Conservation (phyloP, 2,888 invertebrate genomes). For the Pelosia muscerda region DNA sequence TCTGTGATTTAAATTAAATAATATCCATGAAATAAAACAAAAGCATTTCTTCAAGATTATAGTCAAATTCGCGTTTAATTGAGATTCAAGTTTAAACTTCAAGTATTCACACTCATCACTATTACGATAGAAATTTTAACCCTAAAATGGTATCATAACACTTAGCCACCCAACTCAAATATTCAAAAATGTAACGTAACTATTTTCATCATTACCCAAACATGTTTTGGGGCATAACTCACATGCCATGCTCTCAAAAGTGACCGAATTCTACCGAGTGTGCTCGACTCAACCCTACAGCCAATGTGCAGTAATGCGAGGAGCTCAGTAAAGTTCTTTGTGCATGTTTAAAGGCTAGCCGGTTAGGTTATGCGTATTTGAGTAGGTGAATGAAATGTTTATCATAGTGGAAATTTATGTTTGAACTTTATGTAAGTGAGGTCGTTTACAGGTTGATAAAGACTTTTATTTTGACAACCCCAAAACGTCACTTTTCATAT, state of each 20-base stretch:
- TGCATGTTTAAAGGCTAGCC: conserved; percentile 15
- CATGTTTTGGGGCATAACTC: conserved; percentile 12
- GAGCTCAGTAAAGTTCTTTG: conserved; percentile 18
- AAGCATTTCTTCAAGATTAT: not conserved
- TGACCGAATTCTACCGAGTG: conserved; percentile 12
- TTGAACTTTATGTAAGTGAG: too few species aligned
- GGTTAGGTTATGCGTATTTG: not conserved
- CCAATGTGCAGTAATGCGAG: conserved; percentile 19
- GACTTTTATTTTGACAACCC: not conserved
- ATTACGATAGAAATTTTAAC: not conserved
- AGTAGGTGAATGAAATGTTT: conserved; percentile 6
- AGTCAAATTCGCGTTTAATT: not conserved
- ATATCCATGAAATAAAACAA: not conserved
- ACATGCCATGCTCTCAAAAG: conserved; percentile 10
- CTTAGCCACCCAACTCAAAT: conserved; percentile 9
- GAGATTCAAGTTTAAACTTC: not conserved
- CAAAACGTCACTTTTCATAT: too few species aligned
- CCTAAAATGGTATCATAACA: conserved; percentile 6
- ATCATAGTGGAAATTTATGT: not conserved
- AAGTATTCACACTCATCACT: not conserved
- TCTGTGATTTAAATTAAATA: too few species aligned
- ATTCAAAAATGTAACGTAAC: conserved; percentile 7
- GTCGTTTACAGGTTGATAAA: not conserved
- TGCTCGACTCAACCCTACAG: not conserved
- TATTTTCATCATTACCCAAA: not conserved